Evolutionary conservation across 2,113 vertebrate genomes (phyloP), one percentile per base, ranked within the genome.

Genomic region (Cariama cristata): DNA sequence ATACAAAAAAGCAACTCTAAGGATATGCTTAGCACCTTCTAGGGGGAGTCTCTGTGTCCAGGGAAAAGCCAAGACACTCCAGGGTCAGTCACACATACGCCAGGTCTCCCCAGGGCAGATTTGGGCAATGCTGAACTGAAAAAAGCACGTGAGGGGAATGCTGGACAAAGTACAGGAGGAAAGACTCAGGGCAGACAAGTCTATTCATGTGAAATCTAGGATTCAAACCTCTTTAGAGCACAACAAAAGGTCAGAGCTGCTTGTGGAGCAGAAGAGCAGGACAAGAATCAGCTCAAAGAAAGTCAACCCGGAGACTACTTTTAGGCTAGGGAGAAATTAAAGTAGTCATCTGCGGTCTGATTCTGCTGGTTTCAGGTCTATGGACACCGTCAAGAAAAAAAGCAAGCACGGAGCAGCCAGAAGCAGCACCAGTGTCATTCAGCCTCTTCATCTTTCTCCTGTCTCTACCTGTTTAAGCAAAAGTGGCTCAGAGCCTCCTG

Each of bases 101-200:
- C 30, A 62, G 56, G 42, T 71, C 64, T 32, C 88, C 56, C 55
- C 33, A 55, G 23, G 22, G 8, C 33, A n/a, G 62, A 69, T 21
- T 21, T n/a, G 47, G 28, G 24, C 17, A 40, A 53, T 33, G 35
- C 60, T 45, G 44, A 44, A 52, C 52, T 68, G 33, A 33, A 44
- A 74, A 22, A 50, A 67, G 18, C 0, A 0, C 11, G 38, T 0
- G 2, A 88, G 24, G 27, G 55, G 28, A 63, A 53, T 3, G 17
- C 8, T 33, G 22, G 44, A 35, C 27, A 64, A 79, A 19, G 19
- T 11, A 20, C 12, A 45, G 74, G 35, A 83, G 30, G 18, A 69
- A 63, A 71, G 15, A 44, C 7, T 64, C 26, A 64, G 79, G 35
- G 38, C 27, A 38, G 33, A 58, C 32, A 42, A 12, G 9, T 22